These are phyloP conservation scores for Agrypnia vestita DNA, from an alignment of 1,140 invertebrate species.

Conservation along the genomic window DNA sequence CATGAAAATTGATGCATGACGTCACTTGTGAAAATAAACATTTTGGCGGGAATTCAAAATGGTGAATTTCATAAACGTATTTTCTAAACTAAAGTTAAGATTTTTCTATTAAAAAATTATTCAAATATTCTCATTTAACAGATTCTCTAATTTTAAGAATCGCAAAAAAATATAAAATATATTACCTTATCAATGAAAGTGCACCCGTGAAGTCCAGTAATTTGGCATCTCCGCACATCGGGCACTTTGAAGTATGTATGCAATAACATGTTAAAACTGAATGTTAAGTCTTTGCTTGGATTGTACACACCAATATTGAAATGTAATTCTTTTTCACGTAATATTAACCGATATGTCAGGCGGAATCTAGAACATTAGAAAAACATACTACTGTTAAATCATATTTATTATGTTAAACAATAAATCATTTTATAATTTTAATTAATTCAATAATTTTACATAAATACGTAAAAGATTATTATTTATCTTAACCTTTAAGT, in stretches of 20 bases:
- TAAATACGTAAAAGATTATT: neutral
- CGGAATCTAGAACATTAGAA: conserved; percentile 77
- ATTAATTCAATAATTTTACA: neutral
- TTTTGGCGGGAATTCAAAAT: too few species aligned
- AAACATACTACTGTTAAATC: conserved; percentile 35
- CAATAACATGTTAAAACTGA: conserved; percentile 93
- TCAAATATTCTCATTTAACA: too few species aligned
- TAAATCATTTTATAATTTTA: too few species aligned
- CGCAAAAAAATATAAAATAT: conserved; percentile 41
- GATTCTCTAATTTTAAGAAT: too few species aligned
- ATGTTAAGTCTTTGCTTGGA: conserved; percentile 90
- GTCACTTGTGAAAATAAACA: too few species aligned
- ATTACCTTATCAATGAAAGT: conserved; percentile 94
- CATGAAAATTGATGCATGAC: too few species aligned
- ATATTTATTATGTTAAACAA: conserved; percentile 18
- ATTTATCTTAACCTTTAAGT: neutral
- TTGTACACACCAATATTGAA: conserved; percentile 94
- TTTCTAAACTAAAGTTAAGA: too few species aligned
- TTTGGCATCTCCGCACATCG: conserved; percentile 91
- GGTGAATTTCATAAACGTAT: too few species aligned
- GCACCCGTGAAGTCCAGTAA: conserved; percentile 92
- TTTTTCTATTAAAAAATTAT: too few species aligned
- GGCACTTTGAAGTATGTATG: conserved; percentile 97
- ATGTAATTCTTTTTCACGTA: conserved; percentile 92
- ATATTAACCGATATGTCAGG: conserved; percentile 88